Evolutionary conservation across 2,888 invertebrate genomes (phyloP).

Genomic region (Synanthedon vespiformis): DNA sequence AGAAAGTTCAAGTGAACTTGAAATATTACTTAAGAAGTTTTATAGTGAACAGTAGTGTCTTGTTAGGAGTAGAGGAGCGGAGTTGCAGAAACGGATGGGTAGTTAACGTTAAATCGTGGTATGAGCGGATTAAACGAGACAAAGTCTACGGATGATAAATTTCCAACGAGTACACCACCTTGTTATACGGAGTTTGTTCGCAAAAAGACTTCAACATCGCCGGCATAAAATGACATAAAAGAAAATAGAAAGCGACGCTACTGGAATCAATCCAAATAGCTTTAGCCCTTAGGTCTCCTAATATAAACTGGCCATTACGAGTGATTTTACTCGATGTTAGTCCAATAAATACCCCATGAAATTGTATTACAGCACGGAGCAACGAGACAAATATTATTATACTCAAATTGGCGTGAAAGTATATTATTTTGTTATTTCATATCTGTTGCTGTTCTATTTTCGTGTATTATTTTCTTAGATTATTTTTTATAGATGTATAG

Average conservation of each 20-base stretch:
- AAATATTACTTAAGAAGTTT: constrained; percentile 14
- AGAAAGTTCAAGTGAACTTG: background rate
- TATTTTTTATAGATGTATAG: no score
- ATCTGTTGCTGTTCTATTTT: background rate
- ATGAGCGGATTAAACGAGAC: constrained; percentile 6
- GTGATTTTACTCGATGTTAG: background rate
- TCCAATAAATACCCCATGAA: background rate
- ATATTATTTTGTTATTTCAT: background rate
- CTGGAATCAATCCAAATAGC: background rate
- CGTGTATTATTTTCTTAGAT: no score
- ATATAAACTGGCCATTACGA: background rate
- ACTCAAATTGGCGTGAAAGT: background rate
- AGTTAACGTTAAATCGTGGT: constrained; percentile 14
- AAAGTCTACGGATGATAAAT: background rate
- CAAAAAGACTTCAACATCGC: background rate
- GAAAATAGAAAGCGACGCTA: background rate
- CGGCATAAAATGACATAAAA: background rate
- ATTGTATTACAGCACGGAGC: background rate
- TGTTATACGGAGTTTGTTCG: background rate
- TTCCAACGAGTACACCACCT: background rate
- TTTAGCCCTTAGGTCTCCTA: background rate
- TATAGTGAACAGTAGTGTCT: constrained; percentile 15
- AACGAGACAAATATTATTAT: background rate
- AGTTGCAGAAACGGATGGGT: constrained; percentile 17
- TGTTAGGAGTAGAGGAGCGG: constrained; percentile 17